Evolutionary conservation across 2,113 vertebrate genomes (phyloP).

Genomic region (Dolichallabes microphthalmus): DNA sequence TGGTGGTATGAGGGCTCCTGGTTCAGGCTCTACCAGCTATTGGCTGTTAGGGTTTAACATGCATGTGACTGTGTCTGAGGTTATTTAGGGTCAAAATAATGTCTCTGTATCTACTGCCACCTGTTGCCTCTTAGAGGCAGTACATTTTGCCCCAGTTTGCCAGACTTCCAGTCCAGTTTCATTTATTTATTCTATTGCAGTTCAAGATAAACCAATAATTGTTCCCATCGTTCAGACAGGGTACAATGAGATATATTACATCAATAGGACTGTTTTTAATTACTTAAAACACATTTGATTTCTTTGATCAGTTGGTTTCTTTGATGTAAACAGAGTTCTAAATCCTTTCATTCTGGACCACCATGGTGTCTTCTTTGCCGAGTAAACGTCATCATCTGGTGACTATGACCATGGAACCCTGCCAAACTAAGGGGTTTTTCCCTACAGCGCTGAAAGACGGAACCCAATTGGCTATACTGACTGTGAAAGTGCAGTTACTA

Average conservation of each 20-base stretch:
- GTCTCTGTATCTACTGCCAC: constrained; percentile 32
- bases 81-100: constrained; percentile 24
- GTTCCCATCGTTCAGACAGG: neutral
- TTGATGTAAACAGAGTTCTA: neutral
- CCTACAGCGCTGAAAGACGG: no score
- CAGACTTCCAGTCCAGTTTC: neutral
- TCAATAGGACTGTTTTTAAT: neutral
- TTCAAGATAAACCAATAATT: neutral
- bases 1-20: neutral
- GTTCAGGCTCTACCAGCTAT: neutral
- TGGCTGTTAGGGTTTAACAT: constrained; percentile 12
- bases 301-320: neutral
- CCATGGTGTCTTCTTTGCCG: neutral
- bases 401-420: neutral
- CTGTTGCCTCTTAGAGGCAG: constrained; percentile 6
- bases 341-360: neutral
- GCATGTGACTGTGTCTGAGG: constrained; percentile 9
- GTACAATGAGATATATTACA: neutral
- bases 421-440: neutral
- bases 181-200: neutral
- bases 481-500: neutral
- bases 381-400: neutral
- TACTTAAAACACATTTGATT: no score
- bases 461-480: neutral
- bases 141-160: constrained; percentile 35